phyloP scores from a whole-genome alignment of 92 coral and sea anemone species.

The Parazoanthus darwini region DNA sequence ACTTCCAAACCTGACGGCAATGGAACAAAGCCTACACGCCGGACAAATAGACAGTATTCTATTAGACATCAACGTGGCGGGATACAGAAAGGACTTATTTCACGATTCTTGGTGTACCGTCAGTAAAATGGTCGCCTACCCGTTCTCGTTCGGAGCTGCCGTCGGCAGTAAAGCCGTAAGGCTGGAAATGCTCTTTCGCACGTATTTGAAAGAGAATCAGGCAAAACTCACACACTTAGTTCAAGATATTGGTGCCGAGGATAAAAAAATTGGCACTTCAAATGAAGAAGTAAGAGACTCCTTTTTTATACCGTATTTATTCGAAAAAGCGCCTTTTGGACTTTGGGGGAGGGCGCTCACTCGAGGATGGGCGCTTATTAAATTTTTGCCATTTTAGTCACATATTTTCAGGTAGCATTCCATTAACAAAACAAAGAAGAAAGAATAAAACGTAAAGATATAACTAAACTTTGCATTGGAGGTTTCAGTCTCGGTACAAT shows the following conservation, averaged over 20 bases:
- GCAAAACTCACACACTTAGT: neutral
- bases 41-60: neutral
- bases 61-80: neutral
- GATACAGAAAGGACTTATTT: neutral
- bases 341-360: too few relatives aligned
- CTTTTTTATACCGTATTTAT: neutral
- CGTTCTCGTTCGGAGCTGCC: neutral
- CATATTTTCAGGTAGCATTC: too few relatives aligned
- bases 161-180: neutral
- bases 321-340: too few relatives aligned
- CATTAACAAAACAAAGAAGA: too few relatives aligned
- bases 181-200: neutral
- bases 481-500: too few relatives aligned
- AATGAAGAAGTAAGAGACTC: neutral
- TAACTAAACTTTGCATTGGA: too few relatives aligned
- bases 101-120: slow-evolving; percentile 11
- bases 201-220: neutral
- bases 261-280: neutral
- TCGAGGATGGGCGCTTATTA: too few relatives aligned
- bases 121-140: neutral
- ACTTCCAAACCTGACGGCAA: neutral
- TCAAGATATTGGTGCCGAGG: neutral
- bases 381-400: too few relatives aligned
- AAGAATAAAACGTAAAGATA: too few relatives aligned
- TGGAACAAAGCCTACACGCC: neutral